Evolutionary conservation across 2,888 invertebrate genomes (phyloP).

Genomic region (Tridacna crocea): DNA sequence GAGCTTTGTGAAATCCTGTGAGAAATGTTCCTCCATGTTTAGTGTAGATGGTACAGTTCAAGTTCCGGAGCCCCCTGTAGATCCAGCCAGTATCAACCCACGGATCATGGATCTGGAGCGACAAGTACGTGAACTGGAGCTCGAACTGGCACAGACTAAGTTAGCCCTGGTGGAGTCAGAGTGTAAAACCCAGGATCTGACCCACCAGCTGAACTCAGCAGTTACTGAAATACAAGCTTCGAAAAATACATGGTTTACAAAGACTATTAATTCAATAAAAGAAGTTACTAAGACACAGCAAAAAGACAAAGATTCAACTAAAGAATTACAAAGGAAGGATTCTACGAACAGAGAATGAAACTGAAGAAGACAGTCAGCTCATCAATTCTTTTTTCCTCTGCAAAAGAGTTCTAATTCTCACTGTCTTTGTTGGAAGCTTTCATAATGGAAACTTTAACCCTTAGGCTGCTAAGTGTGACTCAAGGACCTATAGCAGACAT

Average conservation of each 20-base stretch:
- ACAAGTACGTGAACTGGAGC: slow-evolving; percentile 91
- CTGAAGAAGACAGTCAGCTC: background rate
- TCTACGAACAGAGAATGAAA: slow-evolving; percentile 52
- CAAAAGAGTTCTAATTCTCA: too few relatives aligned
- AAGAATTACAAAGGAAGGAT: slow-evolving; percentile 55
- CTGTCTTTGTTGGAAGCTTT: too few relatives aligned
- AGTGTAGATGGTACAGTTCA: slow-evolving; percentile 76
- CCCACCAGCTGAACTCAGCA: slow-evolving; percentile 94
- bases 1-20: slow-evolving; percentile 76
- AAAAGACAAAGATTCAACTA: slow-evolving; percentile 64
- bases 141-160: slow-evolving; percentile 98
- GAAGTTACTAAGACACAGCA: slow-evolving; percentile 82
- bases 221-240: slow-evolving; percentile 90
- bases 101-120: slow-evolving; percentile 74
- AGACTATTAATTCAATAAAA: slow-evolving; percentile 90
- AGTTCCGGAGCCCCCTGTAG: slow-evolving; percentile 68
- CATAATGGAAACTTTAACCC: too few relatives aligned
- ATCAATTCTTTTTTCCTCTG: too few relatives aligned
- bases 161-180: slow-evolving; percentile 98
- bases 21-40: slow-evolving; percentile 78
- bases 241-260: slow-evolving; percentile 94
- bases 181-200: slow-evolving; percentile 95
- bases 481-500: too few relatives aligned
- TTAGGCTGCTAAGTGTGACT: too few relatives aligned
- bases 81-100: slow-evolving; percentile 75